Conservation (phyloP, 2,113 vertebrate species). For the Ctenodactylus gundi region DNA sequence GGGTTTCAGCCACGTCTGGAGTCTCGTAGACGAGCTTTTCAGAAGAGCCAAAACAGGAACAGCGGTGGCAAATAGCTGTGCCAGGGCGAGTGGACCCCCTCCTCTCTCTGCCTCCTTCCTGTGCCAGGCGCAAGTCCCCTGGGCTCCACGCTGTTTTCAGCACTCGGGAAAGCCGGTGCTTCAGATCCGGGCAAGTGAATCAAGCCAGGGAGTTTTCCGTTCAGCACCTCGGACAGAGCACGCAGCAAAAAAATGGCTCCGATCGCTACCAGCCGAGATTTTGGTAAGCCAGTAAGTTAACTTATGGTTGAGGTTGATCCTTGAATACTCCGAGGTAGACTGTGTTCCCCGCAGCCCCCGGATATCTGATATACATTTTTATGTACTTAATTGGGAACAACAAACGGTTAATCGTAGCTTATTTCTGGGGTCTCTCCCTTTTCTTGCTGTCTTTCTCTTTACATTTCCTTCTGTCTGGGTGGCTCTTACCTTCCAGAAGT, state of each 20-base stretch:
- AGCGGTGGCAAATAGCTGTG: constrained; percentile 79
- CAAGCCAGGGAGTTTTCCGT: constrained; percentile 41
- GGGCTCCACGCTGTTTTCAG: constrained; percentile 63
- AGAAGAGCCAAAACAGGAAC: constrained; percentile 83
- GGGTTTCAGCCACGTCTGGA: constrained; percentile 85
- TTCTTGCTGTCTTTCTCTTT: background rate
- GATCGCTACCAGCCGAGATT: constrained; percentile 85
- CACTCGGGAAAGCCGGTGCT: background rate
- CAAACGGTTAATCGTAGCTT: background rate
- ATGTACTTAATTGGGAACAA: background rate
- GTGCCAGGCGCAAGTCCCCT: constrained; percentile 42
- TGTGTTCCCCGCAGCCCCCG: background rate
- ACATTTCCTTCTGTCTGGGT: background rate
- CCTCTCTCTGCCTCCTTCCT: constrained; percentile 55
- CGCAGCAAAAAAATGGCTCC: constrained; percentile 91
- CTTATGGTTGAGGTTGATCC: background rate
- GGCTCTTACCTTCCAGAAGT: constrained; percentile 62
- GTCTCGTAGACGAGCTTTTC: constrained; percentile 80
- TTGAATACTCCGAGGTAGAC: background rate
- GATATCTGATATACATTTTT: background rate
- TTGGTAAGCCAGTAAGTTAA: constrained; percentile 88
- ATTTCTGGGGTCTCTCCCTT: background rate
- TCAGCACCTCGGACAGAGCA: constrained; percentile 89
- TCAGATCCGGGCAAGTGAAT: background rate
- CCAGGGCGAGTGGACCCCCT: constrained; percentile 75